phyloP scores from a whole-genome alignment of 2,113 vertebrate genomes.

The Chloropsis cyanopogon region DNA sequence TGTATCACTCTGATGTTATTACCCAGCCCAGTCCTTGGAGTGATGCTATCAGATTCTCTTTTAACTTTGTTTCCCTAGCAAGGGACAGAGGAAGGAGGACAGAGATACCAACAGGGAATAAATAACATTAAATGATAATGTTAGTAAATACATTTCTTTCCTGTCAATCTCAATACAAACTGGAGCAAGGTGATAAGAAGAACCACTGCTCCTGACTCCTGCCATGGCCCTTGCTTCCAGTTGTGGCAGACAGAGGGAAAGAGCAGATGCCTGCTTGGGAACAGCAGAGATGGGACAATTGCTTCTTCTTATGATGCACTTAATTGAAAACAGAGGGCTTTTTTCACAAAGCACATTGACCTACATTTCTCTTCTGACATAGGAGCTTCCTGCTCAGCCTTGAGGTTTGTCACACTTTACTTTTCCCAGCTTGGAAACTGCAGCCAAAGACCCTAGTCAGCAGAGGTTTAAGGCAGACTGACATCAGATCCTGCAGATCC shows the following conservation, averaged over 20 bases:
- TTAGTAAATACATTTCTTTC: constrained; percentile 46
- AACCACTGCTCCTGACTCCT: not conserved
- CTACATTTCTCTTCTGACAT: not conserved
- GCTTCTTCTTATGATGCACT: not conserved
- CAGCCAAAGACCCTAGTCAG: not conserved
- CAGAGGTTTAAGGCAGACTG: not conserved
- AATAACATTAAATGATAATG: not conserved
- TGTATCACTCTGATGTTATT: not conserved
- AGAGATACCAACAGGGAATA: not conserved
- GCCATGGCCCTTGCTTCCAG: not conserved
- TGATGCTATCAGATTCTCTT: not conserved
- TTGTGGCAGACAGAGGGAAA: not conserved
- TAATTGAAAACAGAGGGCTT: not conserved
- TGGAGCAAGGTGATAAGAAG: not conserved
- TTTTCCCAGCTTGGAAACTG: not conserved
- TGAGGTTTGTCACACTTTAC: not conserved
- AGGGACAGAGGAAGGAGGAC: constrained; percentile 22
- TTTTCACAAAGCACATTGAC: not conserved
- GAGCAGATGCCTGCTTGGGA: not conserved
- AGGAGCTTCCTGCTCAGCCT: not conserved
- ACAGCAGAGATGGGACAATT: not conserved
- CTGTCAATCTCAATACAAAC: not conserved
- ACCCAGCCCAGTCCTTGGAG: not conserved
- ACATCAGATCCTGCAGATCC: not conserved
- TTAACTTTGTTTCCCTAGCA: not conserved